Conservation (phyloP, 2,113 vertebrate species). For the Steatornis caripensis region DNA sequence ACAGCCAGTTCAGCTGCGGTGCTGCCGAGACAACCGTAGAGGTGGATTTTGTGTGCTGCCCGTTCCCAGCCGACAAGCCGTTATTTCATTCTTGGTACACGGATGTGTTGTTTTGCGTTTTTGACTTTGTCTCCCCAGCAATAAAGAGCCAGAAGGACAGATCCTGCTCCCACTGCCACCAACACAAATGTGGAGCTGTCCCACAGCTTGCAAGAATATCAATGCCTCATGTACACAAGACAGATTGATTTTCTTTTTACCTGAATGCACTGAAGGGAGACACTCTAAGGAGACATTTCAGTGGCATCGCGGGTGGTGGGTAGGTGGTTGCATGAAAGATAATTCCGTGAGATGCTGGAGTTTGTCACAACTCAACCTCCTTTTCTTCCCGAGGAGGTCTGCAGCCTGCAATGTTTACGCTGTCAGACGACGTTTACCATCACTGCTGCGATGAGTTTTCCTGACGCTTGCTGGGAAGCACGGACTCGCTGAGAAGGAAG, state of each 20-base stretch:
- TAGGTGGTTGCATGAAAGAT: background rate
- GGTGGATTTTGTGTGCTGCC: background rate
- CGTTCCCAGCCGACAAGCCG: background rate
- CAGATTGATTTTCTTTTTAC: background rate
- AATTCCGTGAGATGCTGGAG: background rate
- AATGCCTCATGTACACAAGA: background rate
- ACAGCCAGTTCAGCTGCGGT: background rate
- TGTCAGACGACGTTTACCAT: background rate
- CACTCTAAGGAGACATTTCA: fast-evolving
- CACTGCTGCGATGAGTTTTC: background rate
- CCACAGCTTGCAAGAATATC: background rate
- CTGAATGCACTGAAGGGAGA: background rate
- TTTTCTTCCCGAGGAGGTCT: background rate
- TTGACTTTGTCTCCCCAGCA: background rate
- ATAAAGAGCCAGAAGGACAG: background rate
- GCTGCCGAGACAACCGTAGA: background rate
- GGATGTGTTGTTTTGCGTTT: background rate
- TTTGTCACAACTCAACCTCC: background rate
- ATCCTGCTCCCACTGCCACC: background rate
- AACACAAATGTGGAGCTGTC: background rate
- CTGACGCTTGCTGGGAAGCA: background rate
- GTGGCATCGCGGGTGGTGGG: background rate
- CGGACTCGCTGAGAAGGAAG: background rate
- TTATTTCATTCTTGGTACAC: background rate
- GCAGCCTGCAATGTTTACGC: background rate